Evolutionary conservation across 2,113 vertebrate genomes (phyloP), one percentile per base, ranked within the genome.

Genomic region (Anser brachyrhynchus): DNA sequence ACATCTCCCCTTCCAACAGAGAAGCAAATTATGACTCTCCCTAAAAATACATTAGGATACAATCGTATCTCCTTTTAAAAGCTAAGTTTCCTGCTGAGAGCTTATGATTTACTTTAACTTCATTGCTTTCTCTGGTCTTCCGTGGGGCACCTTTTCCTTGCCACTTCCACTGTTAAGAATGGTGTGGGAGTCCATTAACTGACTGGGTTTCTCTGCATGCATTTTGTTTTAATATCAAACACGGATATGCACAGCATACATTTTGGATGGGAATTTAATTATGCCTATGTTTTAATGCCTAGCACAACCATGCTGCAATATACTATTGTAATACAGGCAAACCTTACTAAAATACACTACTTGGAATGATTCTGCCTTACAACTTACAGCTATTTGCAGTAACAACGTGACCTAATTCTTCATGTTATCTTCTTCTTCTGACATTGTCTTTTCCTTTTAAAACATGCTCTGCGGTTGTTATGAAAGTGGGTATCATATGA

Each of bases 401-500:
- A 67, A 52, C 54, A 76, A 3, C 58, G 66, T 0, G 0, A 6
- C 29, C 37, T 2, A 21, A 51, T 1, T 28, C 13, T 16, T 52
- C 71, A 3, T 29, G 33, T 0, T 3, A 39, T 2, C 58, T 23
- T 28, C 37, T 57, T 22, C 59, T 7, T 43, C 37, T 59, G 26
- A 21, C 51, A 16, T 0, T 6, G 26, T 9, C 43, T 15, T 13
- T 2, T 8, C 39, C 33, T 41, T 37, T 12, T 2, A 6, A 65
- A 75, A 29, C 3, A 5, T 0, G 1, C 54, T 26, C 69, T 35
- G 51, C 14, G 7, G 19, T 6, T 11, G 16, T 7, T 62, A 61
- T 0, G 2, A 37, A 14, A n/a, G 18, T 1, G 9, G 59, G 2
- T 1, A 5, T 11, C 5, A 41, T 18, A 3, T 7, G 41, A 75